phyloP scores from a whole-genome alignment of 2,797 vertebrate species.

The Labroides dimidiatus region DNA sequence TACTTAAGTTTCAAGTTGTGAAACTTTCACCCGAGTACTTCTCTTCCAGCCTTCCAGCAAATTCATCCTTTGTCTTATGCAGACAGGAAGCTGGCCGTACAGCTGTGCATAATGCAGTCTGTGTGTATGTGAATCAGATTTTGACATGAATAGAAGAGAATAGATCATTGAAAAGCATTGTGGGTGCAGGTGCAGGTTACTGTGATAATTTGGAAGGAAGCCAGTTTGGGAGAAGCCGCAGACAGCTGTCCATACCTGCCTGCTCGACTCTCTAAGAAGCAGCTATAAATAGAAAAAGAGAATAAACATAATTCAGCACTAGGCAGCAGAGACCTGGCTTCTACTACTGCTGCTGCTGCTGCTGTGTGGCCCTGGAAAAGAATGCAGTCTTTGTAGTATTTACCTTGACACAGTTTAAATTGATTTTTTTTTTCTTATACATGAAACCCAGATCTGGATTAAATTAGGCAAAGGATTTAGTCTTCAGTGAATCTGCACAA shows the following conservation, averaged over 20 bases:
- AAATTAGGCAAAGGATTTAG: neutral
- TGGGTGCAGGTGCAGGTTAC: slow-evolving; percentile 76
- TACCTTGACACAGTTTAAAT: neutral
- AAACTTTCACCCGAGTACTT: slow-evolving; percentile 18
- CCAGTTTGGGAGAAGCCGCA: slow-evolving; percentile 63
- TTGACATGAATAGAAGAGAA: slow-evolving; percentile 75
- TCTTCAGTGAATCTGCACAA: neutral
- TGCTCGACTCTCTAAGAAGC: slow-evolving; percentile 45
- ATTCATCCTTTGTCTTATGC: slow-evolving; percentile 17
- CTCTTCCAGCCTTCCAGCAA: slow-evolving; percentile 9
- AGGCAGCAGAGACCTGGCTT: neutral
- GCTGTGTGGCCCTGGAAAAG: neutral
- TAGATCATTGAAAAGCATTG: slow-evolving; percentile 72
- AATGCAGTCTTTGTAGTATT: neutral
- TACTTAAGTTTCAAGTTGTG: neutral
- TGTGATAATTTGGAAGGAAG: slow-evolving; percentile 70
- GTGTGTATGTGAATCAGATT: slow-evolving; percentile 61
- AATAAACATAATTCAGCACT: slow-evolving; percentile 16
- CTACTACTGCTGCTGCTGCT: neutral
- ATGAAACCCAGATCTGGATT: neutral
- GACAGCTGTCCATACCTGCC: slow-evolving; percentile 69
- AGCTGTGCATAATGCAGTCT: slow-evolving; percentile 55
- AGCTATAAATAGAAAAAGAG: slow-evolving; percentile 64
- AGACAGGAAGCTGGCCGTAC: slow-evolving; percentile 33
- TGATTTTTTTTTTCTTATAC: neutral